phyloP scores from a whole-genome alignment of 2,797 vertebrate genomes.

The Serranus cabrilla region DNA sequence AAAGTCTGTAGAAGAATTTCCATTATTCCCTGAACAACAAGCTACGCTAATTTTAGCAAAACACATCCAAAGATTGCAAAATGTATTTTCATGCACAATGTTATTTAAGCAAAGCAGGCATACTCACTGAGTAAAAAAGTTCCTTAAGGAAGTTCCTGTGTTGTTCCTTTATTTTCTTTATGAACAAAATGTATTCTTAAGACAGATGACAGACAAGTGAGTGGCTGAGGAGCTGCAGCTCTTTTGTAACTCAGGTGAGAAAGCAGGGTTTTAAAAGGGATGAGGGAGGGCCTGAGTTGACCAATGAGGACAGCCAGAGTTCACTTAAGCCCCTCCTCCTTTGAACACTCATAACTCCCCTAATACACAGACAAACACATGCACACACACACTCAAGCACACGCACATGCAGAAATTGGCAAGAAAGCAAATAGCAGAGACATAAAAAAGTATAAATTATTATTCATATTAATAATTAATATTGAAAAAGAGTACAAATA shows the following conservation, averaged over 20 bases:
- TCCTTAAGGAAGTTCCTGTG: slow-evolving; percentile 3
- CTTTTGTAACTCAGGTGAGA: slow-evolving; percentile 79
- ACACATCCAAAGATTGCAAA: background rate
- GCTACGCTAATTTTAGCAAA: background rate
- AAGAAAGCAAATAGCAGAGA: background rate
- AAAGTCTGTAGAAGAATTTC: background rate
- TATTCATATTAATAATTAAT: background rate
- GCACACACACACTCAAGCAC: slow-evolving; percentile 1
- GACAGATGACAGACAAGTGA: slow-evolving; percentile 19
- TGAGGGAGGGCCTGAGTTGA: slow-evolving; percentile 75
- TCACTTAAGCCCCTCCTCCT: slow-evolving; percentile 46
- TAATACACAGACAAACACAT: slow-evolving; percentile 13
- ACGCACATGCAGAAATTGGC: background rate
- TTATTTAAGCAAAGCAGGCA: slow-evolving; percentile 10
- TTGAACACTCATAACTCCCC: slow-evolving; percentile 3
- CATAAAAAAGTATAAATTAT: background rate
- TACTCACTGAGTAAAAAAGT: slow-evolving; percentile 48
- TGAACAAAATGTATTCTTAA: background rate
- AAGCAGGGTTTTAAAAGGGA: slow-evolving; percentile 77
- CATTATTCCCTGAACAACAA: background rate
- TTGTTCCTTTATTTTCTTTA: slow-evolving; percentile 14
- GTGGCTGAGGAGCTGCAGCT: slow-evolving; percentile 33
- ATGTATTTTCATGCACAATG: background rate
- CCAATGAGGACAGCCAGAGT: slow-evolving; percentile 75
- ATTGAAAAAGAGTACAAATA: background rate